Conservation (phyloP, 1,140 invertebrate genomes). For the Drosophila busckii region DNA sequence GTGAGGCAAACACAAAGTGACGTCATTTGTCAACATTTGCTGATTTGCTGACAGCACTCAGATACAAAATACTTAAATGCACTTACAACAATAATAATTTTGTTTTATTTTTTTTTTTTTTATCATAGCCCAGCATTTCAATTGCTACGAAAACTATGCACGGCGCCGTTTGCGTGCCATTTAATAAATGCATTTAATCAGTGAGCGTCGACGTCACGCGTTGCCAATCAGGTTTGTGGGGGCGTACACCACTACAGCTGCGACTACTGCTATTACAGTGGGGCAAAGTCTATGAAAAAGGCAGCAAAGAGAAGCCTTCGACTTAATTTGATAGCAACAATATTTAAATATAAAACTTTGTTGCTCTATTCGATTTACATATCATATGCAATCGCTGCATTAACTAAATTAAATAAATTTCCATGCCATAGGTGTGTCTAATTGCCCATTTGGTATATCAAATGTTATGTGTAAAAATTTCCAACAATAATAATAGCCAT, state of each 20-base stretch:
- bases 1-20: slow-evolving; percentile 33
- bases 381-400: too few relatives aligned
- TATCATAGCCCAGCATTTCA: slow-evolving; percentile 31
- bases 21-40: slow-evolving; percentile 65
- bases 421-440: slow-evolving; percentile 45
- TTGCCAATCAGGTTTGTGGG: slow-evolving; percentile 2
- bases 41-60: slow-evolving; percentile 40
- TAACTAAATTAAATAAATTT: too few relatives aligned
- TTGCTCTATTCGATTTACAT: too few relatives aligned
- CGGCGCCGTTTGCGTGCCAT: slow-evolving; percentile 53
- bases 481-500: slow-evolving; percentile 15
- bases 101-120: too few relatives aligned
- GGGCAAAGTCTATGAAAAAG: too few relatives aligned
- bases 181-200: slow-evolving; percentile 50
- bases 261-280: too few relatives aligned
- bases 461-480: neutral
- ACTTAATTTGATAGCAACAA: too few relatives aligned
- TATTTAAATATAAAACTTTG: too few relatives aligned
- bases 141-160: slow-evolving; percentile 31
- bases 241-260: slow-evolving; percentile 25
- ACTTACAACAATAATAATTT: slow-evolving; percentile 36
- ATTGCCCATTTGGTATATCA: neutral
- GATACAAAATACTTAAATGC: slow-evolving; percentile 40
- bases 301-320: too few relatives aligned
- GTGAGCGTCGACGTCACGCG: slow-evolving; percentile 11